Evolutionary conservation across 2,888 invertebrate genomes (phyloP), one percentile per base, ranked within the genome.

Genomic region (Conops quadrifasciatus): DNA sequence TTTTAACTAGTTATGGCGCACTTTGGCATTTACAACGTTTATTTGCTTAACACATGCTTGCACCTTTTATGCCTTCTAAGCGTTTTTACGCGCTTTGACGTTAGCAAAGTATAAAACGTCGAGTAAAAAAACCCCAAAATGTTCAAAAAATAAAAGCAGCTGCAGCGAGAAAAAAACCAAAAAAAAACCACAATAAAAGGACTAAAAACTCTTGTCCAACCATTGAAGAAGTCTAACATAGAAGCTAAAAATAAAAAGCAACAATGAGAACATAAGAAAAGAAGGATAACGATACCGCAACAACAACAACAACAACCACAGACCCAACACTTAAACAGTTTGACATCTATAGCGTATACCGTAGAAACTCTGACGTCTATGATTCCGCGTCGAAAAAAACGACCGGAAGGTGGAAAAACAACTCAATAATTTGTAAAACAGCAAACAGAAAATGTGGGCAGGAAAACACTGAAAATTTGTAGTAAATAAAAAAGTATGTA

Each of bases 41-140:
- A 19, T 36, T 36, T 36, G 9, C 36, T 36, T 21, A 26, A 49
- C 65, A 53, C 65, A 49, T 36, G 28, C 49, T 28, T 77, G 73
- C 79, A 79, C 74, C 79, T 76, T 80, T 76, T 62, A 30, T 13
- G 24, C 47, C 24, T 21, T 58, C 15, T n/a, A 36, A 36, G 5
- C 4, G 9, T 62, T 56, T 30, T 67, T 30, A 67, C 59, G 59
- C 67, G 30, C 56, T 47, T 59, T 36, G 9, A 9, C 36, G 36
- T 36, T 7, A 36, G 9, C 13, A 49, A 4, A 43, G 59, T 49
- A 51, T 77, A 75, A 78, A 74, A 75, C 77, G 59, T 19, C 3
- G 62, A 21, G 51, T 28, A 53, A 56, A 63, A 68, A 51, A 67
- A 64, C 16, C 45, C 43, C 11, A 49, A 53, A 67, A 47, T 59